These are phyloP conservation scores for Osedax fenrisi DNA, from an alignment of 2,888 invertebrate genomes.

Conservation along the genomic window DNA sequence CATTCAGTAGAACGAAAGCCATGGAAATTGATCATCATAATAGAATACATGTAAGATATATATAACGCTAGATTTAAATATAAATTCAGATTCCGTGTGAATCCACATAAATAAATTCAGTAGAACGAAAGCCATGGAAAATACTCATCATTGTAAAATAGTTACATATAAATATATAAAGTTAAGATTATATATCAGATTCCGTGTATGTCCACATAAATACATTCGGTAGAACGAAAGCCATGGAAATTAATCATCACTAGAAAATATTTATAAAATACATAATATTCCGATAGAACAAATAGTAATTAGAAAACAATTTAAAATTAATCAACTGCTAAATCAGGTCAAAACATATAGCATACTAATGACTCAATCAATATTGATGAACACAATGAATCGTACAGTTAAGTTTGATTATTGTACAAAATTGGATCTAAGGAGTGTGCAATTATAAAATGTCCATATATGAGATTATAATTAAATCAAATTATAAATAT, in stretches of 20 bases:
- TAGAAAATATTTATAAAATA: neutral
- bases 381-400: neutral
- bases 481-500: neutral
- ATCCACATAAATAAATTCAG: neutral
- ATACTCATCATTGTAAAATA: constrained; percentile 2
- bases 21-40: constrained; percentile 9
- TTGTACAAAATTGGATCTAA: neutral
- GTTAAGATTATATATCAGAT: too few species aligned
- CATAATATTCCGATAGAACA: neutral
- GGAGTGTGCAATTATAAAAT: neutral
- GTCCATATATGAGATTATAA: neutral
- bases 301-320: neutral
- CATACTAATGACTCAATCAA: neutral
- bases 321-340: neutral
- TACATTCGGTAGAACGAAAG: constrained; percentile 17
- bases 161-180: too few species aligned
- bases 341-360: neutral
- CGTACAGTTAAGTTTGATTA: neutral
- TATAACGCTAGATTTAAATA: too few species aligned
- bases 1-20: constrained; percentile 13
- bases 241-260: constrained; percentile 20
- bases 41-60: neutral
- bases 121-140: constrained; percentile 15
- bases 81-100: neutral
- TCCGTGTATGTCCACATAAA: neutral